These are phyloP conservation scores for Percina caprodes DNA, from an alignment of 2,113 vertebrate genomes.

Conservation along the genomic window DNA sequence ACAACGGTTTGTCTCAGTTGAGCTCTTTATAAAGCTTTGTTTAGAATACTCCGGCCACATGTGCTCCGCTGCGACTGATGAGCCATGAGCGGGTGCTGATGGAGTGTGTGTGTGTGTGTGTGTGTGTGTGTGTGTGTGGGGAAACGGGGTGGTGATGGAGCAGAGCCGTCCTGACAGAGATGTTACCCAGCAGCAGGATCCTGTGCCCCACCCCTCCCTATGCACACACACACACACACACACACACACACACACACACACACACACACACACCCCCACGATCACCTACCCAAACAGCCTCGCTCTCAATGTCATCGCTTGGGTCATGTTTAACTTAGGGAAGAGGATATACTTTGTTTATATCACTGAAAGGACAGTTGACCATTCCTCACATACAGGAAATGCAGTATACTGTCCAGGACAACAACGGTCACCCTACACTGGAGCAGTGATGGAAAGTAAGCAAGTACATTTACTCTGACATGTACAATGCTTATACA, in stretches of 20 bases:
- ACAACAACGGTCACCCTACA: conserved; percentile 18
- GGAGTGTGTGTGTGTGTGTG: conserved; percentile 64
- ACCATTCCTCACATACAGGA: conserved; percentile 62
- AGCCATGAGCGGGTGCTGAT: conserved; percentile 80
- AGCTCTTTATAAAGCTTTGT: conserved; percentile 84
- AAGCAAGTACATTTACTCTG: neutral
- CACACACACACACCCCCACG: conserved; percentile 22
- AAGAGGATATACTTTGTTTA: conserved; percentile 70
- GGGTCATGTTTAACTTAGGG: conserved; percentile 71
- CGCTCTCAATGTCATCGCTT: conserved; percentile 62
- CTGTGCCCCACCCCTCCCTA: conserved; percentile 4
- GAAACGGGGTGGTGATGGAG: conserved; percentile 73
- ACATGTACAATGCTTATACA: neutral
- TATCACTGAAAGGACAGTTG: conserved; percentile 56
- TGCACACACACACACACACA: conserved; percentile 20
- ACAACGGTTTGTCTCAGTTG: conserved; percentile 74
- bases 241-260: conserved; percentile 15
- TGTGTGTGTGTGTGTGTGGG: conserved; percentile 51
- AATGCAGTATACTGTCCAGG: conserved; percentile 20
- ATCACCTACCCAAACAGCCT: conserved; percentile 53
- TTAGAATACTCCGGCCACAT: conserved; percentile 82
- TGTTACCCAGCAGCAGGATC: conserved; percentile 76
- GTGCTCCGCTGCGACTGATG: conserved; percentile 82
- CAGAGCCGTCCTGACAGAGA: conserved; percentile 77
- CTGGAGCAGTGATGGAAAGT: conserved; percentile 14